These are phyloP conservation scores for Chaetops frenatus DNA, from an alignment of 2,113 vertebrate species.

Conservation along the genomic window DNA sequence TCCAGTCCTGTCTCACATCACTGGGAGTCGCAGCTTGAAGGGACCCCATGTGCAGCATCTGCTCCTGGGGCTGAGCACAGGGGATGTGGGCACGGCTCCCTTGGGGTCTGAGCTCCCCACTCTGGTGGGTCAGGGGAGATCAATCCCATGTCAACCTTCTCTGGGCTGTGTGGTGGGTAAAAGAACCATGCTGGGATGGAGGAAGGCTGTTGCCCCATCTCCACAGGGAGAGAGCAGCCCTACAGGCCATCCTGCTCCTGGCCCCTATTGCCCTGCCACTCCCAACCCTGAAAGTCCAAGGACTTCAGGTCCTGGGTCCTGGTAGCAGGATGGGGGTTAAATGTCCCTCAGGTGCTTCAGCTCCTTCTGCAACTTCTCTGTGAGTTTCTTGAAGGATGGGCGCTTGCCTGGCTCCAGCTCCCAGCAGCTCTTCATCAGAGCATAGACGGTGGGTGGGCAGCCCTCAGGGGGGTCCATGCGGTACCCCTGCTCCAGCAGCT, in stretches of 20 bases:
- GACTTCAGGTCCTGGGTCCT: background rate
- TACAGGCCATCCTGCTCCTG: background rate
- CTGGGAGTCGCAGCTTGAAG: background rate
- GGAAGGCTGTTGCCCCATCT: background rate
- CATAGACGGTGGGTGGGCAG: slow-evolving; percentile 73
- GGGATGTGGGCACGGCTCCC: background rate
- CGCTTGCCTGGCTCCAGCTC: slow-evolving; percentile 80
- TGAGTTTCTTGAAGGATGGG: slow-evolving; percentile 84
- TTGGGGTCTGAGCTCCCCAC: background rate
- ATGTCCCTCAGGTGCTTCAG: slow-evolving; percentile 24
- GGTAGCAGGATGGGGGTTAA: background rate
- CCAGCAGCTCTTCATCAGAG: slow-evolving; percentile 89
- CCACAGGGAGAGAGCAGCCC: background rate
- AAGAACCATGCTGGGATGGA: background rate
- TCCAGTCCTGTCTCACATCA: background rate
- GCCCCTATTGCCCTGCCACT: background rate
- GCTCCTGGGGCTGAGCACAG: background rate
- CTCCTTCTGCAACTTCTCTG: slow-evolving; percentile 78
- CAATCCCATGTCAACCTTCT: background rate
- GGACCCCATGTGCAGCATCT: fast-evolving
- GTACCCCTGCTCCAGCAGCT: slow-evolving; percentile 82
- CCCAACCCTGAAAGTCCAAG: fast-evolving
- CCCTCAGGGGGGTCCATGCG: slow-evolving; percentile 86
- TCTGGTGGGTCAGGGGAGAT: background rate
- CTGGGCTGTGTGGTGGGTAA: background rate